Evolutionary conservation across 1,140 invertebrate genomes (phyloP).

Genomic region (Lucilia cuprina): DNA sequence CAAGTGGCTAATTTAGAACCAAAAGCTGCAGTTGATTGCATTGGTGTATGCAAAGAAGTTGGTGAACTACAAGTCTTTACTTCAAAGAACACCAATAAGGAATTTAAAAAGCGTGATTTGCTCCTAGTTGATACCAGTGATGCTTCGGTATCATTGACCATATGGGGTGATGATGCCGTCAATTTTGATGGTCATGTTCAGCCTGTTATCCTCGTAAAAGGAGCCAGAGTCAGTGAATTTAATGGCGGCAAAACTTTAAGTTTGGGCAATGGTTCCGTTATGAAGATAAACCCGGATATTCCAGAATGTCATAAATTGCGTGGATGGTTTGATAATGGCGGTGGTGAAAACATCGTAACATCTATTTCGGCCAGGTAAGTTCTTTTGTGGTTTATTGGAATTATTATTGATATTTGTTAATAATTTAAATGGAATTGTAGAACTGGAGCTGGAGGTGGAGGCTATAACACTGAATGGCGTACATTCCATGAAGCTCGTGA

Average conservation of each 20-base stretch:
- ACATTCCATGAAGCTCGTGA: slow-evolving; percentile 77
- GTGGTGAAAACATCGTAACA: slow-evolving; percentile 67
- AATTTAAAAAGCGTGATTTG: slow-evolving; percentile 90
- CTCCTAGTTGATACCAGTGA: slow-evolving; percentile 85
- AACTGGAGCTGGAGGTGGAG: slow-evolving; percentile 60
- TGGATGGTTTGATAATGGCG: slow-evolving; percentile 89
- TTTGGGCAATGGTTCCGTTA: slow-evolving; percentile 65
- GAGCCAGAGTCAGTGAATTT: slow-evolving; percentile 76
- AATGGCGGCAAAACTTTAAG: slow-evolving; percentile 71
- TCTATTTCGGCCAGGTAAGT: slow-evolving; percentile 70
- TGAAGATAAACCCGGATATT: slow-evolving; percentile 89
- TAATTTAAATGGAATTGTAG: slow-evolving; percentile 5
- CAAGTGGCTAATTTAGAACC: slow-evolving; percentile 74
- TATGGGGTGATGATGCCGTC: slow-evolving; percentile 86
- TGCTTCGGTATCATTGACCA: slow-evolving; percentile 74
- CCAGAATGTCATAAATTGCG: slow-evolving; percentile 83
- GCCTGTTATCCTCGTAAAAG: slow-evolving; percentile 86
- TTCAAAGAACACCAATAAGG: slow-evolving; percentile 76
- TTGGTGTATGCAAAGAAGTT: slow-evolving; percentile 85
- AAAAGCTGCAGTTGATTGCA: slow-evolving; percentile 82
- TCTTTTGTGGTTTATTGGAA: not conserved
- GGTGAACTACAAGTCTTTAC: slow-evolving; percentile 77
- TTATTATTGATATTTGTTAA: not conserved
- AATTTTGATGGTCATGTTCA: slow-evolving; percentile 79
- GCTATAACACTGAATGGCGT: slow-evolving; percentile 68